Base-by-base conservation (phyloP, 2,888 invertebrate species). In the Kryphioiulus occultus region DNA sequence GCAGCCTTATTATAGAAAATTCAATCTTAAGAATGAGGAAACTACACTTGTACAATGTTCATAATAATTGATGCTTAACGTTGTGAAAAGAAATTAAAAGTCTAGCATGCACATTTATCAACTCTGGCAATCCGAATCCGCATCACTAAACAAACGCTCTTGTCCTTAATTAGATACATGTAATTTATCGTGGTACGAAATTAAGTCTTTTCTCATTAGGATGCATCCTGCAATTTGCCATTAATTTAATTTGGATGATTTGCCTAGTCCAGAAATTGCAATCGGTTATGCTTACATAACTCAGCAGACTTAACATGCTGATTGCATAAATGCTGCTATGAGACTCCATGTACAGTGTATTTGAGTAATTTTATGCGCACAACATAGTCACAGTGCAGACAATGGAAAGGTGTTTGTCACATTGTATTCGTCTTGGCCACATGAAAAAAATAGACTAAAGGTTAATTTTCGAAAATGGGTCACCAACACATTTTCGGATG, bases 391-490 rank as follows among this genome's bases (percentile, higher is more conserved):
- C 15, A 78, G 26, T 17, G 30, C 12, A 78, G 30, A 78, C 30
- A 30, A 78, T 78, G 15, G 30, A 30, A 78, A 78, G 0, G 26
- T 17, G 30, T 78, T 78, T 78, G 78, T 78, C 78, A 30, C 78
- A 78, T 15, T 78, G 44, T 78, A 22, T 68, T 26, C n/a, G n/a
- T 47, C n/a, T 78, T 30, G 78, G 12, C 78, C 10, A 78, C 5
- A 15, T 30, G 26, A 78, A 78, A 78, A 26, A 78, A 78, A 78
- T 78, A 15, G 78, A 78, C 78, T 78, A 68, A 68, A 68, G 68
- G 78, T 78, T 78, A 78, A 78, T 78, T 78, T 78, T 15, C 22
- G 78, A 30, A 78, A 78, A 78, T 78, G 78, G 78, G 78, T 78
- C 78, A 78, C 26, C 78, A 78, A 12, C 30, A 78, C 30, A 78